Percentiles rank a stretch among this genome's conserved stretches.
Conservation (phyloP, 2,888 invertebrate species). For the Oscheius sp. region DNA sequence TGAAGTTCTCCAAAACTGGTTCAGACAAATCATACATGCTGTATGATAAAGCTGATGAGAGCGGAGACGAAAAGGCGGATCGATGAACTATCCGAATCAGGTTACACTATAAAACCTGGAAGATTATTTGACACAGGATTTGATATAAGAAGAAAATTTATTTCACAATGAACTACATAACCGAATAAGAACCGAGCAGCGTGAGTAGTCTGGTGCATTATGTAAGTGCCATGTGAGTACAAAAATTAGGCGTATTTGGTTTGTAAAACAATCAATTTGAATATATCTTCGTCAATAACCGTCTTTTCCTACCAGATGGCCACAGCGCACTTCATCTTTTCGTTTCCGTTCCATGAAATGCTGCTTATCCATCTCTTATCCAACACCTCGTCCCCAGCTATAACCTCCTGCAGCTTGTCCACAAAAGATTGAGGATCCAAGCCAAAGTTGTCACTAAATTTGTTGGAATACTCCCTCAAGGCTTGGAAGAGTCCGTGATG, state of each 20-base stretch:
- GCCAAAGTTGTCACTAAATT: background rate
- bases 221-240: background rate
- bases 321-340: background rate
- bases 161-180: background rate
- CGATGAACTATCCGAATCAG: no score
- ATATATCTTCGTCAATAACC: background rate
- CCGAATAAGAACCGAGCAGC: background rate
- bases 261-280: background rate
- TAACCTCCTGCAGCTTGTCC: background rate
- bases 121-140: no score
- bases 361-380: background rate
- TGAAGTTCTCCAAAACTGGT: conserved; percentile 14
- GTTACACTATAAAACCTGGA: no score
- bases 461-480: background rate
- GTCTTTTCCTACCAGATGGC: background rate
- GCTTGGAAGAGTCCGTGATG: background rate
- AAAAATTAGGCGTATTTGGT: background rate
- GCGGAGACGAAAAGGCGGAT: no score
- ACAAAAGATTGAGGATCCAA: background rate
- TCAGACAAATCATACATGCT: no score
- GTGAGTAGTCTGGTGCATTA: background rate
- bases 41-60: no score
- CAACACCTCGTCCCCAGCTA: no score
- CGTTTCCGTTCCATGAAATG: background rate
- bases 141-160: no score